A percentile compares a stretch with the other conserved stretches of the same genome.
Conservation (phyloP, 2,888 invertebrate genomes). For the Lepidocyrtoides sp. region DNA sequence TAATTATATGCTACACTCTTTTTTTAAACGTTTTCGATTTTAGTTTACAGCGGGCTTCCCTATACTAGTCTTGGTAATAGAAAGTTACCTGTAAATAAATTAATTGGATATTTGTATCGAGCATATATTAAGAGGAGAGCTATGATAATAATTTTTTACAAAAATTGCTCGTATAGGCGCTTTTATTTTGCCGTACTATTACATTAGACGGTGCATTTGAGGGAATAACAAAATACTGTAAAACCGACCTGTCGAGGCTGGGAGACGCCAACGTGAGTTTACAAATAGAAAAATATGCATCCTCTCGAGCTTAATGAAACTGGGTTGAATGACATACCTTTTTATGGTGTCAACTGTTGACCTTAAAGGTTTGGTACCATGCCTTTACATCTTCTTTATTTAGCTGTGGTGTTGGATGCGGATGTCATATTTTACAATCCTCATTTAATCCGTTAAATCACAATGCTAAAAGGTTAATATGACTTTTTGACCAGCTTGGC, state of each 20-base stretch:
- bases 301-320: too few species aligned
- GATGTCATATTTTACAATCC: slow-evolving; percentile 35
- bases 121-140: too few species aligned
- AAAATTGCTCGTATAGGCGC: neutral
- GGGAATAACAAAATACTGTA: slow-evolving; percentile 29
- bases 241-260: neutral
- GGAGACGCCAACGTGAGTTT: too few species aligned
- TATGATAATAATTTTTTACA: neutral
- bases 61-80: slow-evolving; percentile 26
- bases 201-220: slow-evolving; percentile 47
- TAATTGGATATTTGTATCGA: too few species aligned
- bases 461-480: slow-evolving; percentile 5
- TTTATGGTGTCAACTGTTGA: neutral
- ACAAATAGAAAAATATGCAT: too few species aligned
- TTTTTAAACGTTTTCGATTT: neutral
- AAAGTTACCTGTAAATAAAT: too few species aligned
- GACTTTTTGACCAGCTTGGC: too few species aligned
- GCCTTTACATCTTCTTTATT: slow-evolving; percentile 3
- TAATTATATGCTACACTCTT: too few species aligned
- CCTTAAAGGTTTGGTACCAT: neutral
- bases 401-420: slow-evolving; percentile 18
- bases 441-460: slow-evolving; percentile 44
- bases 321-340: too few species aligned
- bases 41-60: slow-evolving; percentile 23
- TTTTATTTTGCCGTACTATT: slow-evolving; percentile 49